Evolutionary conservation across 2,888 invertebrate species (phyloP), one percentile per base, ranked within the genome.

Genomic region (Drosophila mayaguana): DNA sequence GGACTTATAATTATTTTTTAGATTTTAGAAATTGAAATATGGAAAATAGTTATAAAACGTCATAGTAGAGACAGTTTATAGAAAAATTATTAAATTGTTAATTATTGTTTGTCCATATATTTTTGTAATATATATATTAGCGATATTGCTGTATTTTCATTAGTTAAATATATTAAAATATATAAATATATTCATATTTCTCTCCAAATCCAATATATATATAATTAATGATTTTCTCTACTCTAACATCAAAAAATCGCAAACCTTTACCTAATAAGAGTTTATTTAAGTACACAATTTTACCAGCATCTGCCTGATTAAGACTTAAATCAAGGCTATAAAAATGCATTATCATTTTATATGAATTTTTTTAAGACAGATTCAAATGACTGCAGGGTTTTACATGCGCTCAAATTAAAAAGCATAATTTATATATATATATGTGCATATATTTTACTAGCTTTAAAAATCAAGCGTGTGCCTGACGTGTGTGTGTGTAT

Each of bases 321-420:
- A 32, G 20, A 46, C 16, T 48, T 63, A 16, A 34, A 25, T 28
- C 22, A 20, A 22, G 36, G 14, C 14, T 42, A n/a, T 22, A 18
- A 36, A 57, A 45, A 46, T 53, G 16, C 18, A 54, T 45, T 20
- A 40, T 32, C 25, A 36, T 53, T 68, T 68, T n/a, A 53, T 59
- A 45, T 36, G 36, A 9, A 9, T 12, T 32, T 18, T 46, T 36
- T 55, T 46, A 40, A 43, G 22, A 32, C 38, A 11, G 16, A 28
- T 18, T 43, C 48, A 9, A 20, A 53, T 45, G 50, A 36, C 40
- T 75, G 54, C 50, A 77, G 78, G 45, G 72, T 51, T 63, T 59
- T 57, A 38, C 50, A 57, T 16, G 38, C 18, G 60, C 46, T 66
- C 45, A 80, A 80, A 78, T 78, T 80, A 70, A 72, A 78, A 76